Base-by-base conservation (phyloP, 2,113 vertebrate species). In the Psittacara wagleri region DNA sequence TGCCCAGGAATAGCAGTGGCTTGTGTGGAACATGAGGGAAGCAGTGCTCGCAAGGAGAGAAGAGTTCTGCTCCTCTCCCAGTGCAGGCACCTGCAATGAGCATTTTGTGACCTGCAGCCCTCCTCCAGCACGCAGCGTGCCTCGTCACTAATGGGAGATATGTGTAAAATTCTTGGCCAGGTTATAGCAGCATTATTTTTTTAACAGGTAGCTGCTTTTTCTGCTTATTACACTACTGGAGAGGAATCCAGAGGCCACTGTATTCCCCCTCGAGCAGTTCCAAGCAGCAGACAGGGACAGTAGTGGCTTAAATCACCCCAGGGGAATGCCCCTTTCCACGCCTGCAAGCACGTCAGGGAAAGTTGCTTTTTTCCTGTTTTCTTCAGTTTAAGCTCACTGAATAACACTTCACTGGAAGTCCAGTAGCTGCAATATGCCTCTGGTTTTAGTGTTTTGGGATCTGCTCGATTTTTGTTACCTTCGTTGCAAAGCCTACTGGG, bases 91-190 rank as follows among this genome's bases (percentile, higher is more conserved):
- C 48, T 35, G 27, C 11, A 4, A 6, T 9, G 52, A 66, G 43
- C 2, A 4, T 75, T 84, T 41, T 5, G 2, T 1, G 1, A 69
- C 37, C 37, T 29, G 35, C 55, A 4, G 3, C 49, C 31, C 69
- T 68, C 37, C 57, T 86, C 46, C 0, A 1, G 54, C 18, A 17
- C 0, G 0, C 24, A 39, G 77, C 69, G 68, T 0, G 0, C 43
- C 88, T 44, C 8, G 25, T 72, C 0, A 0, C 64, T 79, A 81
- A 86, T 54, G 92, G 83, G 80, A 95, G 74, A 69, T 76, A 13
- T 0, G 2, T 85, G 90, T 82, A 73, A 81, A 82, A 82, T 57
- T 33, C 62, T 82, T 59, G 46, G 48, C 29, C 2, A 6, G 27
- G 8, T 49, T 93, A 68, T 11, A 35, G 44, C 62, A 69, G 69